Conservation (phyloP, 2,888 invertebrate genomes). For the Laspeyria flexula region DNA sequence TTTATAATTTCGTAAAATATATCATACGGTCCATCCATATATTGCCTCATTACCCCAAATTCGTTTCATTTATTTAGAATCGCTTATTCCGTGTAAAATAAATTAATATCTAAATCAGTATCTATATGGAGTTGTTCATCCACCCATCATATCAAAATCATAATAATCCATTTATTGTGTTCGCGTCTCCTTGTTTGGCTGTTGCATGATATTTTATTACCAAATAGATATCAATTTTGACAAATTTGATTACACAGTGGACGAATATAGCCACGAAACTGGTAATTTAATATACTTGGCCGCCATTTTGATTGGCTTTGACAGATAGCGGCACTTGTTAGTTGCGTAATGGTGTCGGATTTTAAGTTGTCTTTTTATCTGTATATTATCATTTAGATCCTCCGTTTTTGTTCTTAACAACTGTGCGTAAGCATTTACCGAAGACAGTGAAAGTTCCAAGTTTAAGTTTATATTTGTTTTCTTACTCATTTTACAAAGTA, state of each 20-base stretch:
- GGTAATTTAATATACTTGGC: conserved; percentile 49
- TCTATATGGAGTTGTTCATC: conserved; percentile 10
- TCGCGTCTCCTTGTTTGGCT: conserved; percentile 44
- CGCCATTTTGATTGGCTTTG: conserved; percentile 47
- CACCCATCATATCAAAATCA: conserved; percentile 19
- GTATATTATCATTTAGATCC: neutral
- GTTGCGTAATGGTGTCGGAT: neutral
- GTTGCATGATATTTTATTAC: conserved; percentile 44
- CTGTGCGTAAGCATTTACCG: too few species aligned
- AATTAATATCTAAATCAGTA: neutral
- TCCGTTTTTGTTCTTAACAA: too few species aligned
- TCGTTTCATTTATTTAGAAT: neutral
- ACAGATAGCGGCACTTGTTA: conserved; percentile 33
- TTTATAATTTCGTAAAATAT: too few species aligned
- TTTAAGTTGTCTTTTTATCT: neutral
- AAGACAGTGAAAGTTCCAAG: too few species aligned
- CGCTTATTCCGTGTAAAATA: neutral
- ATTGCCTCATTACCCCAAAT: neutral
- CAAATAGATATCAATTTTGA: conserved; percentile 54
- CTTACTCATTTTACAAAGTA: too few species aligned
- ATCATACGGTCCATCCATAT: too few species aligned
- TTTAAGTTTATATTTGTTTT: too few species aligned
- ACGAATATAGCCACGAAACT: conserved; percentile 45
- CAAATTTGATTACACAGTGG: conserved; percentile 53
- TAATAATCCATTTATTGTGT: conserved; percentile 24